Evolutionary conservation across 2,888 invertebrate species (phyloP), one percentile per base, ranked within the genome.

Genomic region (Volucella inanis): DNA sequence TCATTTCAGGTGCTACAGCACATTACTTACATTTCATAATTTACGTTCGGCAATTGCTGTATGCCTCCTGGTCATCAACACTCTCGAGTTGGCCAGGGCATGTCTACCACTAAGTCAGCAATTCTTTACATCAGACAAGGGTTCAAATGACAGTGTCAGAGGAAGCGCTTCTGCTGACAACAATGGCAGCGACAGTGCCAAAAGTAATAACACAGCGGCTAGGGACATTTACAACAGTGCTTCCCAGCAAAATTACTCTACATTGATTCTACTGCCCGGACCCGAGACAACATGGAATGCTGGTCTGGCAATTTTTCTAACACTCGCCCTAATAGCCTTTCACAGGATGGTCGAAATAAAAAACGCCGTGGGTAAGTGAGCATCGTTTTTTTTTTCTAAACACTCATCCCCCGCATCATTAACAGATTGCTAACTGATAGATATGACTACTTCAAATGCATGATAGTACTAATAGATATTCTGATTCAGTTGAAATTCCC

Each of bases 1-100:
- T 78, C 38, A 57, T 75, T 82, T 57, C 89, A 91, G 91, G 87
- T 89, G 89, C 87, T 90, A 90, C 88, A 89, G 88, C 88, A 90
- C 90, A 87, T 88, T 91, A 88, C 88, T 91, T 83, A 89, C 89
- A 88, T 91, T 91, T 88, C 92, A 92, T 89, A 92, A 92, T 89
- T 88, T 90, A 87, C 90, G 91, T 65, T 90, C 91, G 67, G 89
- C 90, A 76, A 87, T 90, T 76, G 90, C 89, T 82, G 82, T 92
- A 70, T 87, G 90, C 11, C 83, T 92, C 72, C 87, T 92, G 87
- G 88, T 90, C 79, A 88, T 90, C 87, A 91, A 91, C 87, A 89
- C 90, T 74, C 88, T 92, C 81, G 91, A 92, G 87, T 78, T 92
- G 84, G 90, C 90, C 65, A 89, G 89, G 57, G 90, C 90, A 79